Conservation (phyloP, 2,888 invertebrate genomes). For the Carterocephalus palaemon region DNA sequence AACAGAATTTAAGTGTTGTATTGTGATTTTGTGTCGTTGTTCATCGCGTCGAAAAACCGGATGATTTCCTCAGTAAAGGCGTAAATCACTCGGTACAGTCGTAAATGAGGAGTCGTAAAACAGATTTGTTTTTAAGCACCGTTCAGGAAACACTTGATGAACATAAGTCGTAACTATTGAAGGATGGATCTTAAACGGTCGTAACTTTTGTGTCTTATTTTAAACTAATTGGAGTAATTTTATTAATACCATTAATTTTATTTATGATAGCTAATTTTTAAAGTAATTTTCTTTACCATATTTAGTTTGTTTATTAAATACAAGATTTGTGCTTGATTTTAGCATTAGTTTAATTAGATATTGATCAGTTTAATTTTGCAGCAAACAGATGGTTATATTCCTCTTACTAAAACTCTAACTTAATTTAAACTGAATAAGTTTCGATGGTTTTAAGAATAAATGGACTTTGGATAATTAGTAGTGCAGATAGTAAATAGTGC, state of each 20-base stretch:
- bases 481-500: no score
- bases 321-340: no score
- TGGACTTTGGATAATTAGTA: no score
- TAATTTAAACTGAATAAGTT: no score
- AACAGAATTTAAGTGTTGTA: neutral
- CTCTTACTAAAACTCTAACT: no score
- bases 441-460: no score
- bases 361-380: no score
- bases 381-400: no score
- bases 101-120: slow-evolving; percentile 25
- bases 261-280: no score
- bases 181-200: slow-evolving; percentile 3
- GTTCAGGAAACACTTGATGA: slow-evolving; percentile 10
- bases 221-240: neutral
- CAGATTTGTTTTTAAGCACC: slow-evolving; percentile 17
- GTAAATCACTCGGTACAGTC: slow-evolving; percentile 28
- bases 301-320: neutral
- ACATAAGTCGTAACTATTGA: neutral
- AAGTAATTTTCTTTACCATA: no score
- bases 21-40: slow-evolving; percentile 9
- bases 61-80: slow-evolving; percentile 12
- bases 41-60: slow-evolving; percentile 6
- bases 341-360: no score
- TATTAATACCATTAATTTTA: no score
- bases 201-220: slow-evolving; percentile 8